A percentile compares a stretch with the other conserved stretches of the same genome.
Evolutionary conservation across 2,113 vertebrate species (phyloP).

Genomic region (Urocynchramus pylzowi): DNA sequence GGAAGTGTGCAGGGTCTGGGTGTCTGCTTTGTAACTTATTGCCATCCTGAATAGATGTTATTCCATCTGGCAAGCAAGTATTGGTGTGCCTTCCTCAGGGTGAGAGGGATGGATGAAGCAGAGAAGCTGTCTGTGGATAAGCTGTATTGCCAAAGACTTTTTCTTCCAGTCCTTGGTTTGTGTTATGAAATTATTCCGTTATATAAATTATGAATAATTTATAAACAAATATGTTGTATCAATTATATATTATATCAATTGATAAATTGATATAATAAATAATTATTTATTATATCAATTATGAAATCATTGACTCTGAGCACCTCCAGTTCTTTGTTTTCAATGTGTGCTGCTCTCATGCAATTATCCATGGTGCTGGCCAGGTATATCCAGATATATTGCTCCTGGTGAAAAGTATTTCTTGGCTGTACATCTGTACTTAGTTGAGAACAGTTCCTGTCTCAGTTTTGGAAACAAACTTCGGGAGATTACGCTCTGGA

Average conservation of each 20-base stretch:
- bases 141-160: background rate
- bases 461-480: background rate
- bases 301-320: background rate
- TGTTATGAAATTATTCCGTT: background rate
- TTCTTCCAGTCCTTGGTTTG: background rate
- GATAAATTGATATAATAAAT: too few relatives aligned
- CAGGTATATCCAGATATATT: background rate
- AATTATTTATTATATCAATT: too few relatives aligned
- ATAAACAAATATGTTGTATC: too few relatives aligned
- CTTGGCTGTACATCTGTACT: background rate
- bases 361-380: background rate
- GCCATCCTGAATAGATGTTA: background rate
- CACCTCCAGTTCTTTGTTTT: background rate
- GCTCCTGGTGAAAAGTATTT: background rate
- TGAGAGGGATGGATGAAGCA: background rate
- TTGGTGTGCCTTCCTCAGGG: background rate
- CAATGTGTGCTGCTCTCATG: background rate
- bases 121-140: background rate
- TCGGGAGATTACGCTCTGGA: background rate
- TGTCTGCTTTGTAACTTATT: background rate
- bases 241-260: too few relatives aligned
- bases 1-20: accelerated
- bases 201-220: too few relatives aligned
- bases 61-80: background rate
- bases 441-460: background rate